Base-by-base conservation (phyloP, 2,113 vertebrate species). In the Microcebus tavaratra region DNA sequence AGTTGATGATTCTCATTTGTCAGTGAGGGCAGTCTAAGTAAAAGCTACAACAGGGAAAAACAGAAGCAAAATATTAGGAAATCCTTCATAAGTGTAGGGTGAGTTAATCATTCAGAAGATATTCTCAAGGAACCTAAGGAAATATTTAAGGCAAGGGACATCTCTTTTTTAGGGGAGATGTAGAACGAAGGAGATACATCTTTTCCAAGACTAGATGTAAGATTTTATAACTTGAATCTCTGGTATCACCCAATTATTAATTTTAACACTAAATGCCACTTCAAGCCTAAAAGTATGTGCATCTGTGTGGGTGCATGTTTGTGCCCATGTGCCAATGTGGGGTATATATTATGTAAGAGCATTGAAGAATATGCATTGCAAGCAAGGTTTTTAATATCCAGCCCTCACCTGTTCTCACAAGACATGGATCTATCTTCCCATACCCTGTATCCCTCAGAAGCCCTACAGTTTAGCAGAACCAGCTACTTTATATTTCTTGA, bases 1-100 rank as follows among this genome's bases (percentile, higher is more conserved):
- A 96, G 83, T 55, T 94, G 94, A 90, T 95, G 93, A 88, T 93
- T 96, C 97, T 96, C 95, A 96, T 97, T 96, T 96, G 82, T 98
- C 97, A 97, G 61, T 8, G 27, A 96, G 83, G 82, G n/a, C 84
- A 96, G 75, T 36, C 50, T 91, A 83, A 97, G 76, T 94, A 92
- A 95, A 91, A 91, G 83, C 91, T 90, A 75, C 50, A 90, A 59
- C 39, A n/a, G 50, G 45, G 5, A 93, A 90, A 88, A 93, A 94
- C 23, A 42, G 87, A 94, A 79, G 53, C 25, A 61, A 86, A 92
- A 76, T 91, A 83, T 57, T 87, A 59, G 29, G 67, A 93, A 97
- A 95, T 67, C 50, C 85, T 95, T 97, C 89, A 75, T 83, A 80
- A 96, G 87, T 73, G 10, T 65, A 61, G 85, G 55, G 13, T 50